Base-by-base conservation (phyloP, 2,797 vertebrate species). In the Gymnodraco acuticeps region DNA sequence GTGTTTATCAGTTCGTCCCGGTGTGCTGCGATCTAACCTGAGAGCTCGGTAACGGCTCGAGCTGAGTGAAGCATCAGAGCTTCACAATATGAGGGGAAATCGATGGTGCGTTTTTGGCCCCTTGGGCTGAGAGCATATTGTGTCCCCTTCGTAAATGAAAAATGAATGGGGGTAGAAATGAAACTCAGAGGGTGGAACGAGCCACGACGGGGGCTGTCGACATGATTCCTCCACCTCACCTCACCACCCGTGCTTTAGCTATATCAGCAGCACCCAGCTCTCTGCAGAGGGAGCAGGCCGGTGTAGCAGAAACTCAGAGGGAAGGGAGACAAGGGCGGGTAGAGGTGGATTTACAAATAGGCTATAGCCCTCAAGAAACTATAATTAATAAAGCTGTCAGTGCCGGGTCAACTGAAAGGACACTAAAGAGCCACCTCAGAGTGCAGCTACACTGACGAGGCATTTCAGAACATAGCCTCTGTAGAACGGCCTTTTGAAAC, bases 71-170 rank as follows among this genome's bases (percentile, higher is more conserved):
- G 87, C 87, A 53, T 86, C 89, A 82, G 81, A 87, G 84, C 84
- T 68, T 78, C 75, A 63, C 88, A 66, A 76, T 84, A 77, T 81
- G 84, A 88, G 87, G 75, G 84, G 85, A 91, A 93, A 93, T 92
- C 89, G 77, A 93, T 91, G 91, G 82, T 66, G 78, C 84, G 70
- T 86, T 88, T 88, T 82, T 88, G 71, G 87, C 84, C 86, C 84
- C 83, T 78, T 73, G 84, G 84, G 88, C 91, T 77, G 74, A 80
- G 89, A 90, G 82, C 87, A 89, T 84, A 86, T 88, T 84, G 90
- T 93, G 90, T 93, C 91, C 91, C 90, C 85, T 87, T 88, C 83
- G 87, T 89, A 89, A 91, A 93, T 94, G 92, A 94, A 93, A 94
- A 94, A 94, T 93, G 92, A 92, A 91, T 81, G 84, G 75, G 75